Evolutionary conservation across 2,113 vertebrate species (phyloP), one percentile per base, ranked within the genome.

Genomic region (Daboia siamensis): DNA sequence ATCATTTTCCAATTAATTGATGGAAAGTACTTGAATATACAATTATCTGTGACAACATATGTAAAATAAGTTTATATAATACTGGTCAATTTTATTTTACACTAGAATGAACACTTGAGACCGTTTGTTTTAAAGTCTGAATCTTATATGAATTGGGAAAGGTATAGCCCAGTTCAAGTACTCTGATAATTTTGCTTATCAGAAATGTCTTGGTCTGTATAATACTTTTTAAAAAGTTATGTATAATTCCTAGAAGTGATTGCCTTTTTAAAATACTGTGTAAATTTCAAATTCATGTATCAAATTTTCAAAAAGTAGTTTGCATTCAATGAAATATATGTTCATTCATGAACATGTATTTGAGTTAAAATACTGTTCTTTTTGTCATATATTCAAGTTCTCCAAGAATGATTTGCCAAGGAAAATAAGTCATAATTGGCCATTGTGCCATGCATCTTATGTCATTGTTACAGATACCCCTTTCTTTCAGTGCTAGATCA

Each of bases 31-130:
- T 93, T 97, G 92, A 96, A 93, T 94, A 96, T 90, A 84, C 91
- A 96, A 96, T 96, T 91, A 96, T 94, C 95, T 74, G 91, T 96
- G 85, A 94, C 95, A 94, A 95, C 95, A 92, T 97, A 74, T 95
- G 93, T 93, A 96, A 95, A 95, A 90, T 96, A 95, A 44, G 87
- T 51, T 91, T 96, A 57, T 96, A 69, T 89, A 52, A 93, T 64
- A 90, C 55, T 48, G 44, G 24, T 51, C 33, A 74, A 29, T 74
- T 88, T 33, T 29, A 87, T 80, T 74, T 29, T 74, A 15, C 44
- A 23, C 39, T 92, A 48, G 56, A 51, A 33, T 57, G 61, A 89
- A 46, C 26, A 48, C 12, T 24, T 59, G 54, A 64, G 9, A 56
- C 23, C 13, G 29, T 86, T 61, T 86, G 48, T 90, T 90, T 33